Base-by-base conservation (phyloP, 1,140 invertebrate genomes). In the Whitmania pigra region DNA sequence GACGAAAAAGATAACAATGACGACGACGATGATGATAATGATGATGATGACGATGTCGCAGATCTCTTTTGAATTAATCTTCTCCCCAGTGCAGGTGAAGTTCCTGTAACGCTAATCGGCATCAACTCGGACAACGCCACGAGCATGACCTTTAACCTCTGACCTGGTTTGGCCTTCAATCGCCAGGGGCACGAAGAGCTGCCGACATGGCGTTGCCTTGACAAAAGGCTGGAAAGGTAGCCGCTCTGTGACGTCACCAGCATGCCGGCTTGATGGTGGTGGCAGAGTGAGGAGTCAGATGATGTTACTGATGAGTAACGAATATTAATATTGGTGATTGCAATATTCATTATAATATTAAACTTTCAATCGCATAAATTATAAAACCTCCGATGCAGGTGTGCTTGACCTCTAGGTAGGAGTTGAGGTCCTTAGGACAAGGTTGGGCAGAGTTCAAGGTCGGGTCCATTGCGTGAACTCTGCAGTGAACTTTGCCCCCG, bases 351-450 rank as follows among this genome's bases (percentile, higher is more conserved):
- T n/a, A 63, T 31, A 63, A 4, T 31, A 13, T 63, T 25, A 15
- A 13, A 63, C 18, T 7, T 25, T 17, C 9, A 63, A 63, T 31
- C 11, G 11, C 20, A n/a, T n/a, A 6, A 63, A 63, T 31, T 25
- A 63, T 18, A 63, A 63, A 22, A 63, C 57, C 57, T 63, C 29
- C 57, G 18, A 71, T 53, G 57, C 73, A 73, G 22, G 36, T 31
- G 69, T 73, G 53, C 55, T 55, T 67, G 55, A 68, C 69, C 31
- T 73, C 69, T 54, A 73, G 69, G 49, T 73, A 71, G 0, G 66
- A 36, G 18, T 43, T 53, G 20, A 74, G 54, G 53, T 74, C 73
- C 29, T 55, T 53, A 15, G 73, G 73, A 69, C 73, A 74, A 31
- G 73, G 73, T 20, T 68, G 27, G 31, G 69, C 49, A 27, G 22